These are phyloP conservation scores for Caligus rogercresseyi DNA, from an alignment of 1,140 invertebrate genomes.

Conservation along the genomic window DNA sequence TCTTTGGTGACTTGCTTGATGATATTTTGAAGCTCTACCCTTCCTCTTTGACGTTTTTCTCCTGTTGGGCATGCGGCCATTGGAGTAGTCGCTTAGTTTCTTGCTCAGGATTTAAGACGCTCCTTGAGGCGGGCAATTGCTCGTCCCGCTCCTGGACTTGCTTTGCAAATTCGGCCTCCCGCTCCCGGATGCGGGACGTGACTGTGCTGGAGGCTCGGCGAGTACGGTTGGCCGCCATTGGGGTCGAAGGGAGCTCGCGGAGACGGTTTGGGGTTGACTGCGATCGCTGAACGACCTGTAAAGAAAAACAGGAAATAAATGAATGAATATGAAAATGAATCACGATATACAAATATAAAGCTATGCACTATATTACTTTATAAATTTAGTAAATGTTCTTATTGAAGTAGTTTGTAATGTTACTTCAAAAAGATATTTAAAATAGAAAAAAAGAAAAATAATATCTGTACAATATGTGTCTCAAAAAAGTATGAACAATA, in stretches of 20 bases:
- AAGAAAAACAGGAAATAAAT: background rate
- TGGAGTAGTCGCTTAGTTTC: conserved; percentile 7
- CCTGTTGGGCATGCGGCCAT: background rate
- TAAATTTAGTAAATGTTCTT: too few species aligned
- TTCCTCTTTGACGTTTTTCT: conserved; percentile 23
- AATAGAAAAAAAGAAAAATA: too few species aligned
- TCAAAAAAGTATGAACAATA: too few species aligned
- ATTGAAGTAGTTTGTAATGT: too few species aligned
- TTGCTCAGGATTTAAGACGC: conserved; percentile 29
- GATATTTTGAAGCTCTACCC: conserved; percentile 31
- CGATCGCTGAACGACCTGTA: background rate
- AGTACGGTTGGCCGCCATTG: background rate
- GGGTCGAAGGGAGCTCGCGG: conserved; percentile 9
- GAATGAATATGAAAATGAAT: too few species aligned
- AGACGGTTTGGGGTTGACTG: background rate
- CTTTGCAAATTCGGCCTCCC: conserved; percentile 29
- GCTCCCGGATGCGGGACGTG: conserved; percentile 23
- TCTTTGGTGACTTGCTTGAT: conserved; percentile 31
- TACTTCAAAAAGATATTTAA: too few species aligned
- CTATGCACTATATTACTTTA: too few species aligned
- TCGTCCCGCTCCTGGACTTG: conserved; percentile 31
- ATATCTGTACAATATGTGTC: too few species aligned
- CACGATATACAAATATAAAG: too few species aligned
- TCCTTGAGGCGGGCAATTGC: conserved; percentile 31
- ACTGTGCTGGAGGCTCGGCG: conserved; percentile 9